These are phyloP conservation scores for Drosophila tripunctata DNA, from an alignment of 2,888 invertebrate genomes.

Conservation along the genomic window DNA sequence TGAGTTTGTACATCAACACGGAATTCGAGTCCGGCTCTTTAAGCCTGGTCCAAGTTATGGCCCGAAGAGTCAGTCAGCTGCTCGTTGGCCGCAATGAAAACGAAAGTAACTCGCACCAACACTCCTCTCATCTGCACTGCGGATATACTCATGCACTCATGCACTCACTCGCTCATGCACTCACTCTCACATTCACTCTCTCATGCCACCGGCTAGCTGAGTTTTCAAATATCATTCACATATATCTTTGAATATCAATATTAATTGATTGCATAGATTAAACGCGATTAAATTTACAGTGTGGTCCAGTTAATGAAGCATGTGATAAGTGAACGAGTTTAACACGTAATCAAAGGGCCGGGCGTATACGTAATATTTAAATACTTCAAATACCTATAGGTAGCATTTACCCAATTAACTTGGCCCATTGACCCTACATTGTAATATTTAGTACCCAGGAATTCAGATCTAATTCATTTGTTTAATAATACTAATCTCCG, in stretches of 20 bases:
- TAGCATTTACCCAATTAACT: not conserved
- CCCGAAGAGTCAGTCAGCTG: slow-evolving; percentile 52
- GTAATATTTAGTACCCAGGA: not conserved
- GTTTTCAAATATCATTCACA: slow-evolving; percentile 35
- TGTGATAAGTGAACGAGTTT: not conserved
- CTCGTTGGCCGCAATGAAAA: slow-evolving; percentile 70
- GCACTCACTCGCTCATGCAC: slow-evolving; percentile 19
- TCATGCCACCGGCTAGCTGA: not conserved
- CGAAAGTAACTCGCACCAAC: slow-evolving; percentile 75
- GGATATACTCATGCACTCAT: slow-evolving; percentile 26
- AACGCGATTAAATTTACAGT: not conserved
- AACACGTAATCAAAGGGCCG: not conserved
- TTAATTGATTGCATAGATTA: not conserved
- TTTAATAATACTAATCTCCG: not conserved
- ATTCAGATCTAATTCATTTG: not conserved
- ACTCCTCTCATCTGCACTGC: slow-evolving; percentile 28
- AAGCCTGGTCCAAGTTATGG: slow-evolving; percentile 19
- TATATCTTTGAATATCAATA: not conserved
- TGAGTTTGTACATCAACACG: slow-evolving; percentile 74
- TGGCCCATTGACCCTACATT: not conserved
- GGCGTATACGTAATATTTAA: slow-evolving; percentile 20
- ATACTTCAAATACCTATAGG: not conserved
- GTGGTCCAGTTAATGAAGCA: not conserved
- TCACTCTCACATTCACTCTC: slow-evolving; percentile 17
- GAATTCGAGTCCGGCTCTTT: slow-evolving; percentile 60